Evolutionary conservation across 2,888 invertebrate species (phyloP).

Genomic region (Pseudanteris insignis): DNA sequence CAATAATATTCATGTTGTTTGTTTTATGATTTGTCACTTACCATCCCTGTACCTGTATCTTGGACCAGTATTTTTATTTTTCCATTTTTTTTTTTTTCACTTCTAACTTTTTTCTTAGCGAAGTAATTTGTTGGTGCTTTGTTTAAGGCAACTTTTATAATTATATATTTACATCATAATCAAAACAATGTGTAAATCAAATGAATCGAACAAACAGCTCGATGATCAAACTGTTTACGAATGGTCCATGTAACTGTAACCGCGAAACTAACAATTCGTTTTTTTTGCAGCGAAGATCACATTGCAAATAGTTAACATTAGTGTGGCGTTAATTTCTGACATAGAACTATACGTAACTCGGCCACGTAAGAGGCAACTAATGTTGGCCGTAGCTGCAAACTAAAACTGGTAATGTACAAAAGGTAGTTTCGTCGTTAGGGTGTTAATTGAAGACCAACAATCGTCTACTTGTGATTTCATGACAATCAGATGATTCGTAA

Average conservation of each 20-base stretch:
- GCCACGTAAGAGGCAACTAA: no score
- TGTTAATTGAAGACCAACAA: neutral
- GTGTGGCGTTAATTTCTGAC: neutral
- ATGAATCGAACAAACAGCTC: constrained; percentile 13
- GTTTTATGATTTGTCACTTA: constrained; percentile 31
- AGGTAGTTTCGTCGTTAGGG: constrained; percentile 3
- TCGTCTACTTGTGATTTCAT: constrained; percentile 31
- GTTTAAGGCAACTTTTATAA: constrained; percentile 40
- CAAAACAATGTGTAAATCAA: constrained; percentile 25
- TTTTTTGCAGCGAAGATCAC: constrained; percentile 7
- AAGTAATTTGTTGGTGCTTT: constrained; percentile 56
- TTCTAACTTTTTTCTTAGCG: constrained; percentile 52
- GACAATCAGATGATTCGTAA: constrained; percentile 42
- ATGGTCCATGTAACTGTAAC: constrained; percentile 5
- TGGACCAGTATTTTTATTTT: constrained; percentile 43
- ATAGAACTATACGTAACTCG: no score
- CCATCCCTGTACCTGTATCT: constrained; percentile 41
- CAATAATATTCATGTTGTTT: constrained; percentile 44
- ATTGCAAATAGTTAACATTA: constrained; percentile 20
- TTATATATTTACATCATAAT: constrained; percentile 29
- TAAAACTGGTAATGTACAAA: no score
- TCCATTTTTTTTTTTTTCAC: no score
- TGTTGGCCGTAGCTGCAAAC: no score
- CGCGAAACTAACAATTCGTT: constrained; percentile 3
- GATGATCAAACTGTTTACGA: constrained; percentile 5